Percentiles rank a stretch among this genome's conserved stretches.
These are phyloP conservation scores for Umimayanthus kanabou DNA, from an alignment of 92 coral and sea anemone species.

Conservation along the genomic window DNA sequence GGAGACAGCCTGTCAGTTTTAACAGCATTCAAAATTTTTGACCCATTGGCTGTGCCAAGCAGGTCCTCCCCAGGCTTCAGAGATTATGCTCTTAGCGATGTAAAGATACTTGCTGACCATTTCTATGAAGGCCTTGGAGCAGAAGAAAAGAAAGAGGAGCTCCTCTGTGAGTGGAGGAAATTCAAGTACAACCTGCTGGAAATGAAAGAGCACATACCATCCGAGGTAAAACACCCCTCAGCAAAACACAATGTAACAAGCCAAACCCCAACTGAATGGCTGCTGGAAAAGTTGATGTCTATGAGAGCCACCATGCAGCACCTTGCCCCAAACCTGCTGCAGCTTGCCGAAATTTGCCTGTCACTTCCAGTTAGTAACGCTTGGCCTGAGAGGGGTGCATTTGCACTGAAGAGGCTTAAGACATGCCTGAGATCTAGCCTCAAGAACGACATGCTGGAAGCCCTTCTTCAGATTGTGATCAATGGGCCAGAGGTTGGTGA, in stretches of 20 bases:
- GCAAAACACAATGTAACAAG: conserved; percentile 32
- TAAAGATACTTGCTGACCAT: conserved; percentile 10
- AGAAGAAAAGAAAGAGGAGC: conserved; percentile 57
- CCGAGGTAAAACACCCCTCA: conserved; percentile 39
- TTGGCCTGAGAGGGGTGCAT: conserved; percentile 57
- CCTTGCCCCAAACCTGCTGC: conserved; percentile 43
- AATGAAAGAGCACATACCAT: conserved; percentile 43
- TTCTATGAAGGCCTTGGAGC: conserved; percentile 10
- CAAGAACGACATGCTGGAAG: conserved; percentile 52
- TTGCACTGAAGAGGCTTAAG: conserved; percentile 50
- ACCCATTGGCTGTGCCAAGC: conserved; percentile 22
- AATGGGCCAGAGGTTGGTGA: conserved; percentile 36
- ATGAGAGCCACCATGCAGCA: conserved; percentile 29
- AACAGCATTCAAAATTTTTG: neutral
- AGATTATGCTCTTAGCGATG: neutral
- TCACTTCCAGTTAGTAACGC: conserved; percentile 46
- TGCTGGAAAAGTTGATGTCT: conserved; percentile 21
- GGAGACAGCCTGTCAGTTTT: neutral
- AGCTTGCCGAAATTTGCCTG: conserved; percentile 47
- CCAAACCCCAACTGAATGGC: conserved; percentile 46
- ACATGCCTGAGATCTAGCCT: conserved; percentile 27
- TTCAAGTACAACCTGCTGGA: conserved; percentile 58
- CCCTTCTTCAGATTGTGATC: conserved; percentile 49
- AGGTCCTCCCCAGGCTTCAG: conserved; percentile 19
- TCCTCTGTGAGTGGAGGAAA: conserved; percentile 64